Base-by-base conservation (phyloP, 53 echinoderm and acorn worm species). In the Pentamera pediparva region DNA sequence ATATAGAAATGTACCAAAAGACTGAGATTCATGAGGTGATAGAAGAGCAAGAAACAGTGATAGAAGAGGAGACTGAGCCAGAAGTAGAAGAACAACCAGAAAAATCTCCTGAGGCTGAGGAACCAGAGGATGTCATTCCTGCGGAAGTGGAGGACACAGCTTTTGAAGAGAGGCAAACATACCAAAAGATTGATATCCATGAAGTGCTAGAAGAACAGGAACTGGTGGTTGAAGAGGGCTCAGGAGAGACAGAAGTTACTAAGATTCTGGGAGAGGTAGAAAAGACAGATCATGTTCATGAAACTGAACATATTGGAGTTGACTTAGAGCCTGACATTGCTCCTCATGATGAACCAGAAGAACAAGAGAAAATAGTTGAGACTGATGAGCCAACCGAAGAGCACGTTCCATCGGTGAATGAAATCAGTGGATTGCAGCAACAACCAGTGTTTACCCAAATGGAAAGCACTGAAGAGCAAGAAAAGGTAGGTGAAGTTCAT, bases 81-180 rank as follows among this genome's bases (percentile, higher is more conserved):
- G 61, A 61, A 11, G 55, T 18, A 19, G 2, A 3, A 55, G 55
- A 55, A 19, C 17, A 17, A 19, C 55, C 55, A 9, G 55, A 17
- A 28, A n/a, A 55, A 55, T 9, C 10, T 55, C 21, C 43, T 26
- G 83, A 78, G 48, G 36, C 52, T 39, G 62, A 20, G 20, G 75
- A 75, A 31, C 38, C 32, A 41, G 39, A 76, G 20, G 61, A 41
- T 64, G 57, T 41, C n/a, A 27, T 77, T 78, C 56, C 60, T 45
- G 69, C 58, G 27, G 30, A 61, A 21, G 20, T 34, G 25, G 77
- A 43, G 17, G 77, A 82, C 20, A 37, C 56, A 6, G 36, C 31
- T 36, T 49, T 85, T 9, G 63, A 82, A 47, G 76, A 76, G 34
- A 39, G 56, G 13, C 12, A 69, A 8, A 37, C 32, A n/a, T n/a